Percentiles rank a stretch among this genome's conserved stretches.
These are phyloP conservation scores for Gouania willdenowi DNA, from an alignment of 2,797 vertebrate species.

Conservation along the genomic window DNA sequence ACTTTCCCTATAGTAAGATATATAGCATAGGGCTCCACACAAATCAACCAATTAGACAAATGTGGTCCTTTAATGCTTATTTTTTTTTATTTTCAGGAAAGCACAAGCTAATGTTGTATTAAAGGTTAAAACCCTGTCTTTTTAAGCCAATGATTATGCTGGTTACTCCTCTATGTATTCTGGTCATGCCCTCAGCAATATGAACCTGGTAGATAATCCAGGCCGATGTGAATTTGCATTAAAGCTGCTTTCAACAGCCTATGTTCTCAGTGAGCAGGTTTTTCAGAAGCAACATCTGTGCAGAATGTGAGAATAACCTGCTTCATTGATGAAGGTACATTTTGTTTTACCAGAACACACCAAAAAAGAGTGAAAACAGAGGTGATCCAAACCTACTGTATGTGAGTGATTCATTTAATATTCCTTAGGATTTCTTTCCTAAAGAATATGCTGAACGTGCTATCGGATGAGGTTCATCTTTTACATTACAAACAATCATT, in stretches of 20 bases:
- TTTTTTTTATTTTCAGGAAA: too few relatives aligned
- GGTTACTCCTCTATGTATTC: conserved; percentile 13
- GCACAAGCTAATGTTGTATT: too few relatives aligned
- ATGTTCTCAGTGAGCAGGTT: conserved; percentile 15
- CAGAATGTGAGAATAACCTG: conserved; percentile 38
- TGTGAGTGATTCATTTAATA: too few relatives aligned
- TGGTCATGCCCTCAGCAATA: conserved; percentile 24
- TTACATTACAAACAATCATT: conserved; percentile 1
- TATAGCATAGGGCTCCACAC: too few relatives aligned
- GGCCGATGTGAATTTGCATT: conserved; percentile 26
- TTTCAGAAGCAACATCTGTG: conserved; percentile 37
- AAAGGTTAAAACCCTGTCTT: too few relatives aligned
- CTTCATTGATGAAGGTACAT: conserved; percentile 35
- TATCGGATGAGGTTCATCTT: neutral
- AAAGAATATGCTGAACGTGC: conserved; percentile 16
- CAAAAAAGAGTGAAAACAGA: conserved; percentile 16
- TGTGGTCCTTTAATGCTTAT: too few relatives aligned
- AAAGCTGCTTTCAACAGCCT: conserved; percentile 10
- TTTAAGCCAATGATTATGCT: neutral
- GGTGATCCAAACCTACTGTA: conserved; percentile 41
- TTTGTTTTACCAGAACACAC: conserved; percentile 7
- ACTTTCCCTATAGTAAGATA: too few relatives aligned
- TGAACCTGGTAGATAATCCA: conserved; percentile 26
- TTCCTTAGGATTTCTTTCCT: conserved; percentile 13
- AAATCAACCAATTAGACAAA: too few relatives aligned